Evolutionary conservation across 2,888 invertebrate genomes (phyloP), one percentile per base, ranked within the genome.

Genomic region (Desoria tigrina): DNA sequence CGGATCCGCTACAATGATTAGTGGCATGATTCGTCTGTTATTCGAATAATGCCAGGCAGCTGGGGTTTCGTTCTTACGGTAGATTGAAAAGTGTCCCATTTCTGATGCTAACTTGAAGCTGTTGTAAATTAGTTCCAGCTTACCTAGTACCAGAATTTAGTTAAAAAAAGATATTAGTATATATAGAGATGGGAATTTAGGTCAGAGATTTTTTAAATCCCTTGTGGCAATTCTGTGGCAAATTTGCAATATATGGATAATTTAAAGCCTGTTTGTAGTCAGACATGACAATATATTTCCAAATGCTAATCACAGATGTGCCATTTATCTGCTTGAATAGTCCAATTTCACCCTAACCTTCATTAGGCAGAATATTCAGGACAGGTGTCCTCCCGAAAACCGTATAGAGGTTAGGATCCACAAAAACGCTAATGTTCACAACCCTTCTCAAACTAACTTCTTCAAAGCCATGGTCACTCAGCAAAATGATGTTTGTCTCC

Each of bases 401-500:
- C 21, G 77, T 77, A 76, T 83, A 86, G 21, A 83, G 81, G 11
- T 79, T 78, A 7, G 68, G 78, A 65, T 81, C 80, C 37, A 86
- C 78, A 72, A 82, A 83, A 27, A 81, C 79, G 0, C 83, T 82
- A 18, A 87, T 78, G 78, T 86, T 83, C 37, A 87, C 83, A 72
- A 86, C 83, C 71, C 81, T 79, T 4, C 82, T 78, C 18, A 81
- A 79, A 0, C 79, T 82, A 0, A 87, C 85, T 24, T 81, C 79
- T 1, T 83, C 78, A 85, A 89, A 87, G 24, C 90, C 89, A 79
- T 90, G 90, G 79, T 90, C 89, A 79, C 88, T 88, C 42, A 88
- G 79, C 71, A 89, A 83, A 63, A 90, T 83, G 0, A 90, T 81
- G 78, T 89, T 87, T 0, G 86, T 82, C 69, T 82, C 81, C 24